phyloP scores from a whole-genome alignment of 2,113 vertebrate species.

The Petaurus breviceps region DNA sequence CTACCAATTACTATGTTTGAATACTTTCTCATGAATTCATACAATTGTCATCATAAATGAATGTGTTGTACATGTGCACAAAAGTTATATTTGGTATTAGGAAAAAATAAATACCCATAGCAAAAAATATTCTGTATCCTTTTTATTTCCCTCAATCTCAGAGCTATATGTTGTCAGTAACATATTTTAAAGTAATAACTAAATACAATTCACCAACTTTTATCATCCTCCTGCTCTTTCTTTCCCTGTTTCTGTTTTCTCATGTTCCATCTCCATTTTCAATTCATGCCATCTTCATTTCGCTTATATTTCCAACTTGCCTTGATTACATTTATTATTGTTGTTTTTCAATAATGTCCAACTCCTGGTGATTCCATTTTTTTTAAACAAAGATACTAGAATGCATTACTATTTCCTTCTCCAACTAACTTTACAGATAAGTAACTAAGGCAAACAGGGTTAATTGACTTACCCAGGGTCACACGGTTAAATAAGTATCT shows the following conservation, averaged over 20 bases:
- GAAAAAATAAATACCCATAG: neutral
- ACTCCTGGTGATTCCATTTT: no score
- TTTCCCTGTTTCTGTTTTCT: neutral
- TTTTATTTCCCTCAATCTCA: neutral
- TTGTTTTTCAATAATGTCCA: no score
- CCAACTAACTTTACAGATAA: no score
- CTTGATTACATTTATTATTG: neutral
- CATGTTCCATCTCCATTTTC: constrained; percentile 6
- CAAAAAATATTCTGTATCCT: neutral
- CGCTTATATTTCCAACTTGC: neutral
- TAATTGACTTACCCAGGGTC: no score
- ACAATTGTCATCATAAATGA: neutral
- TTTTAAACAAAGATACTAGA: no score
- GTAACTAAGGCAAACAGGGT: no score
- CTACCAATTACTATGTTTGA: neutral
- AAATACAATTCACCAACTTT: neutral
- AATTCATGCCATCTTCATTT: neutral
- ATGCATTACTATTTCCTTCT: no score
- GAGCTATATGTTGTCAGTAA: neutral
- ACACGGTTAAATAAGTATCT: no score
- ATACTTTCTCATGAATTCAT: neutral
- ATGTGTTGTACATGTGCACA: neutral
- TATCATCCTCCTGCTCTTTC: constrained; percentile 1
- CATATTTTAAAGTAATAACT: neutral
- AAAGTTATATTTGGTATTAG: constrained; percentile 14